phyloP scores from a whole-genome alignment of 2,113 vertebrate species.

The Caranx ignobilis region DNA sequence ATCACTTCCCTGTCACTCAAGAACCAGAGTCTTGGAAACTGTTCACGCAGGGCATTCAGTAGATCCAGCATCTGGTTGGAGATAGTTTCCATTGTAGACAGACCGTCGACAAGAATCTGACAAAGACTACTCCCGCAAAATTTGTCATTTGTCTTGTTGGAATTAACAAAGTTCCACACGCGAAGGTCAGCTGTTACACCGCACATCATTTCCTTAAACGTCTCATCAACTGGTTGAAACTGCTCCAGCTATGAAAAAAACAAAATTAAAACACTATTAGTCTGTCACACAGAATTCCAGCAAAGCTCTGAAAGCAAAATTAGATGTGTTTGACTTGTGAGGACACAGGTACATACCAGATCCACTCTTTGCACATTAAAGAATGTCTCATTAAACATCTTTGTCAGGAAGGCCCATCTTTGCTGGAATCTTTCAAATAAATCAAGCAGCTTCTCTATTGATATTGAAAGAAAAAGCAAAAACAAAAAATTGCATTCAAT shows the following conservation, averaged over 20 bases:
- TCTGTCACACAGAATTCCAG: background rate
- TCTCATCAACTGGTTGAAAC: conserved; percentile 83
- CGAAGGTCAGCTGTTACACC: conserved; percentile 75
- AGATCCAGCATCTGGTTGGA: conserved; percentile 75
- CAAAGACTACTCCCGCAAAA: conserved; percentile 76
- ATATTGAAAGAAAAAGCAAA: conserved; percentile 14
- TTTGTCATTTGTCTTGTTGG: conserved; percentile 36
- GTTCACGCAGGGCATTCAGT: conserved; percentile 73
- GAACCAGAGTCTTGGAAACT: conserved; percentile 88
- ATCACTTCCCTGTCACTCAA: conserved; percentile 87
- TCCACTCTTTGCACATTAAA: conserved; percentile 68
- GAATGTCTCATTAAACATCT: conserved; percentile 81
- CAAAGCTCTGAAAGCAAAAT: background rate
- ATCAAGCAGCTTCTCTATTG: conserved; percentile 80
- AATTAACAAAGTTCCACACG: conserved; percentile 81
- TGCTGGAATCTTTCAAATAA: conserved; percentile 86
- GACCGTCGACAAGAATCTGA: conserved; percentile 73
- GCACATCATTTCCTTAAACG: conserved; percentile 83
- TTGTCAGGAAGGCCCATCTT: conserved; percentile 87
- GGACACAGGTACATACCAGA: conserved; percentile 78
- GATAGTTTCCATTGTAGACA: conserved; percentile 83
- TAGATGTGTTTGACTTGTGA: background rate
- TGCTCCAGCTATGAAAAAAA: conserved; percentile 70
- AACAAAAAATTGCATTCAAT: background rate
- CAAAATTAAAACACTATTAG: background rate